Percentiles rank a stretch among this genome's conserved stretches.
Evolutionary conservation across 2,113 vertebrate genomes (phyloP).

Genomic region (Sebastes fasciatus): DNA sequence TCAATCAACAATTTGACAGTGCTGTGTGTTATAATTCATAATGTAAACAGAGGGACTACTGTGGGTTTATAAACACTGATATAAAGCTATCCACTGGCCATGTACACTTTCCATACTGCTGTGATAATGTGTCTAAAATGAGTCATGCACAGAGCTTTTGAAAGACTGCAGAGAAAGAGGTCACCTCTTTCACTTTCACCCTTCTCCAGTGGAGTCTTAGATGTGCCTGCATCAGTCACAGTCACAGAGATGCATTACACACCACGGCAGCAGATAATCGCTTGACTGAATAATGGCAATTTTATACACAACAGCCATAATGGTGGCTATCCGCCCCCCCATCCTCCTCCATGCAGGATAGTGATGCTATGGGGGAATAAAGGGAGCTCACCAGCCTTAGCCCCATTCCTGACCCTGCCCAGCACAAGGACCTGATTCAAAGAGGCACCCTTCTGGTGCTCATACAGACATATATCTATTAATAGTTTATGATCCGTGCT

Average conservation of each 20-base stretch:
- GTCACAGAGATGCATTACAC: slow-evolving; percentile 72
- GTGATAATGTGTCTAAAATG: slow-evolving; percentile 28
- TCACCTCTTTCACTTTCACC: slow-evolving; percentile 56
- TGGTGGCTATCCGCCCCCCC: slow-evolving; percentile 45
- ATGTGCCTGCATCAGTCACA: slow-evolving; percentile 67
- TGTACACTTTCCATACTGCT: slow-evolving; percentile 2
- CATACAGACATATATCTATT: slow-evolving; percentile 76
- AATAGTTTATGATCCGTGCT: slow-evolving; percentile 82
- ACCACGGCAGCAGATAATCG: slow-evolving; percentile 74
- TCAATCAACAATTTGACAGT: not conserved
- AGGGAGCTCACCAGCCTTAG: slow-evolving; percentile 36
- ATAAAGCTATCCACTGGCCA: not conserved
- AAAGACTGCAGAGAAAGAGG: slow-evolving; percentile 49
- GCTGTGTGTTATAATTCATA: not conserved
- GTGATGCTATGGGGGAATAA: slow-evolving; percentile 59
- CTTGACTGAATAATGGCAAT: slow-evolving; percentile 80
- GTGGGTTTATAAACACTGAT: not conserved
- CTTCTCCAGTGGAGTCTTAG: slow-evolving; percentile 40
- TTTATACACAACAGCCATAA: slow-evolving; percentile 77
- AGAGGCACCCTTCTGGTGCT: slow-evolving; percentile 61
- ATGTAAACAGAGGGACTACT: not conserved
- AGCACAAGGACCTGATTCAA: slow-evolving; percentile 67
- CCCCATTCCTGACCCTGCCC: slow-evolving; percentile 46
- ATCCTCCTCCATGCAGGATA: slow-evolving; percentile 29
- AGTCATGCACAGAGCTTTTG: slow-evolving; percentile 6